Evolutionary conservation across 2,797 vertebrate genomes (phyloP), one percentile per base, ranked within the genome.

Genomic region (Pseudocheirus occidentalis): DNA sequence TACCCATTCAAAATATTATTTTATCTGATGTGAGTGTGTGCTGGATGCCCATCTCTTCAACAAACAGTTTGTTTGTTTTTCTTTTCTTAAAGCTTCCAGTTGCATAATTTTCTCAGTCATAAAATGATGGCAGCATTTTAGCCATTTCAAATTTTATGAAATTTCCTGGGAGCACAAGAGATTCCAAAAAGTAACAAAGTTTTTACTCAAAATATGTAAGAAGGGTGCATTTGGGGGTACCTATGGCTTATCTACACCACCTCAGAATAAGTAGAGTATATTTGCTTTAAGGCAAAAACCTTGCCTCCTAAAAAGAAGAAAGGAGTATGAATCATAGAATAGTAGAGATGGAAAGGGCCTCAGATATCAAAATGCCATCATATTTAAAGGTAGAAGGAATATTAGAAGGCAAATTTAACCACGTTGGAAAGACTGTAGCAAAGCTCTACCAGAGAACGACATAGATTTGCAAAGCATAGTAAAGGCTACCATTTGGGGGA

Each of bases 1-100:
- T 95, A 89, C 95, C 96, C 66, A 97, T 98, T 97, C 97, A 98
- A 97, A 96, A 92, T 62, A 90, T 31, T 6, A 95, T 98, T 98
- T 98, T 97, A 98, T 98, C 98, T 98, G 97, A 96, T 96, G 97
- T 96, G 87, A 97, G 95, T 94, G 96, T 97, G 96, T 98, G 97
- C 96, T 98, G 97, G 95, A 94, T 98, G 97, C 98, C 98, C 98
- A 95, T 98, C 97, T 97, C 95, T 89, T 97, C 93, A 87, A 31
- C 55, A 96, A 89, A 34, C 89, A 93, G 95, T 96, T 52, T 95
- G 94, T 66, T 94, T 95, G 92, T 92, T 91, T 94, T 73, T 94
- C 97, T 96, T 96, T 97, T 62, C 96, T 96, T 97, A 97, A 97
- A 98, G 56, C 40, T 96, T 95, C 28, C 18, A 54, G 11, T 90